Base-by-base conservation (phyloP, 1,140 invertebrate genomes). In the Aricia agestis region DNA sequence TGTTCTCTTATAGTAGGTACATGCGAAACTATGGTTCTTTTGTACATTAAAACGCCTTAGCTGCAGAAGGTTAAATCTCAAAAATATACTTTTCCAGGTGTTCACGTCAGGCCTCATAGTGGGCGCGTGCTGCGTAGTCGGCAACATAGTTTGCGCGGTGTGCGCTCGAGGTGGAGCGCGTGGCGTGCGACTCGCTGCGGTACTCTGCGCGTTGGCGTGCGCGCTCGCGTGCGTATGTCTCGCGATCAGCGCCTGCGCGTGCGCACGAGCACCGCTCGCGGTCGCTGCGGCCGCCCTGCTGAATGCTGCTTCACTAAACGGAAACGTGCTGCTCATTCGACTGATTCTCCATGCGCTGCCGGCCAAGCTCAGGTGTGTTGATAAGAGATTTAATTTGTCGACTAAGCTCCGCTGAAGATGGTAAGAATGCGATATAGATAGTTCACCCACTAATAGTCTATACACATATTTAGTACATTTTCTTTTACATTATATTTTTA, bases 101-200 rank as follows among this genome's bases (percentile, higher is more conserved):
- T 90, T 86, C 71, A 87, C 81, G 13, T 87, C 86, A 10, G 86
- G 85, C 0, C 73, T 90, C 0, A 87, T 89, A 69, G 88, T 90
- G 5, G 88, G 88, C 13, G 84, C 83, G 0, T 84, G 81, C 63
- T 89, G 86, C 66, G 82, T 90, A 0, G 66, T 87, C 0, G 86
- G 88, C n/a, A 90, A 89, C 70, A 81, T 82, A 0, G 79, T 79
- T 3, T 90, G 88, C 69, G 83, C 83, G 0, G 72, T 87, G 2
- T 83, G 80, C 31, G 77, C 81, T 0, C 76, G 81, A 1, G 82
- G 85, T 1, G 87, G 82, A 0, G 83, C 75, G 2, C 70, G 61
- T 1, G 87, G 87, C 2, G 85, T 87, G 9, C 74, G 78, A 6
- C 74, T 80, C 1, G 82, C 85, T 2, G 86, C 82, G 1, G 80